A percentile compares a stretch with the other conserved stretches of the same genome.
Evolutionary conservation across 2,797 vertebrate genomes (phyloP).

Genomic region (Scolopax bukidnonensis): DNA sequence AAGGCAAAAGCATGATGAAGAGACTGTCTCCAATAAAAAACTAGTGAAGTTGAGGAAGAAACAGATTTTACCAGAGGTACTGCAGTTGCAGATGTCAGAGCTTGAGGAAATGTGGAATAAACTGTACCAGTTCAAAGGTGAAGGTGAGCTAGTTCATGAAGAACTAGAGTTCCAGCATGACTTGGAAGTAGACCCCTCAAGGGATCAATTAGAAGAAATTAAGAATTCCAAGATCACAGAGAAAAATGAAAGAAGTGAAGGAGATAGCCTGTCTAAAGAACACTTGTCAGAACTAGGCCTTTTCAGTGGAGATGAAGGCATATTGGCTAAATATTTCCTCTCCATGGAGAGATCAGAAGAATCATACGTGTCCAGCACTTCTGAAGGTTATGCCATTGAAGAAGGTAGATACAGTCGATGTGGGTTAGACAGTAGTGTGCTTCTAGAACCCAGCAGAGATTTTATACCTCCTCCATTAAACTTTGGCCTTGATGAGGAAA

Average conservation of each 20-base stretch:
- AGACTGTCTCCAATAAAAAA: conserved; percentile 48
- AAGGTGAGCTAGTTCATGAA: conserved; percentile 43
- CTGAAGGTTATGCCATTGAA: conserved; percentile 72
- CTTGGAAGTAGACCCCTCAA: conserved; percentile 9
- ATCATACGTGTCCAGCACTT: conserved; percentile 65
- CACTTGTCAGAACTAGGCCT: neutral
- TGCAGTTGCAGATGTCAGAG: neutral
- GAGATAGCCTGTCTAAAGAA: neutral
- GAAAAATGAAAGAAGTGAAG: neutral
- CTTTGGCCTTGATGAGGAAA: neutral
- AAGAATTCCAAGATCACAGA: conserved; percentile 34
- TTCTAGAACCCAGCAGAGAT: conserved; percentile 69
- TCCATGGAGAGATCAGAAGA: conserved; percentile 59
- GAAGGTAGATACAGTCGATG: conserved; percentile 71
- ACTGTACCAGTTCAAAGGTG: neutral
- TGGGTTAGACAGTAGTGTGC: conserved; percentile 76
- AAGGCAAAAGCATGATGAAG: conserved; percentile 56
- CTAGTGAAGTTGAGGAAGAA: conserved; percentile 70
- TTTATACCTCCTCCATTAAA: neutral
- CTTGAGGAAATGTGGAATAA: conserved; percentile 61
- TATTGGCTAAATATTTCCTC: conserved; percentile 83
- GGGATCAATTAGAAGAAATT: conserved; percentile 56
- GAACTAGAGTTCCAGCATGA: neutral
- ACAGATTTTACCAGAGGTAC: neutral
- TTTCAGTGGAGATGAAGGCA: conserved; percentile 21